These are phyloP conservation scores for Drosophila hydei DNA, from an alignment of 1,140 invertebrate genomes.

Conservation along the genomic window DNA sequence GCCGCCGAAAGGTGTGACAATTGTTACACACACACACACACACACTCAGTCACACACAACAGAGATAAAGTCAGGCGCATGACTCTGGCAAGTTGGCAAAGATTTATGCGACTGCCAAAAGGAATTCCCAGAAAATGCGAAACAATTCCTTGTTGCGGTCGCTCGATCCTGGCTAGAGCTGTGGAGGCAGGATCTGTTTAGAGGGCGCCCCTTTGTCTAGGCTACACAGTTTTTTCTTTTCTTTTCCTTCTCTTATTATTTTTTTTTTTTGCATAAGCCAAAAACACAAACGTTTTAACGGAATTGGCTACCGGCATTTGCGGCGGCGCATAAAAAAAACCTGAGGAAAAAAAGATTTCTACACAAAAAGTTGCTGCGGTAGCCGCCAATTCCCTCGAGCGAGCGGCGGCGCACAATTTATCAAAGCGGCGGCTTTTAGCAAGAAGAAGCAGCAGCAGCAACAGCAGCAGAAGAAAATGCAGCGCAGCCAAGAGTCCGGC, in stretches of 20 bases:
- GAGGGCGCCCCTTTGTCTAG: conserved; percentile 29
- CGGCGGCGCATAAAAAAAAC: conserved; percentile 27
- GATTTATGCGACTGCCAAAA: conserved; percentile 73
- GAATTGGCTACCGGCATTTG: conserved; percentile 73
- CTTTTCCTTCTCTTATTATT: conserved; percentile 6
- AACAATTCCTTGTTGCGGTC: conserved; percentile 64
- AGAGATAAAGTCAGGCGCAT: conserved; percentile 33
- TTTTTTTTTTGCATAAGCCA: conserved; percentile 30
- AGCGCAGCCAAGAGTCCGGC: conserved; percentile 28
- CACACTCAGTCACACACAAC: conserved; percentile 26
- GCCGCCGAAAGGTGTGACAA: conserved; percentile 81
- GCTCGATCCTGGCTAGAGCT: conserved; percentile 16
- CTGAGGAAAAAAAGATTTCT: conserved; percentile 5
- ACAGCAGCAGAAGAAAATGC: conserved; percentile 53
- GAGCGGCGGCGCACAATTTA: conserved; percentile 56
- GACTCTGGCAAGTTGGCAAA: conserved; percentile 68
- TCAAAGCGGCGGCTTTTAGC: conserved; percentile 61
- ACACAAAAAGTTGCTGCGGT: conserved; percentile 46
- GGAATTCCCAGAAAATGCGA: conserved; percentile 67
- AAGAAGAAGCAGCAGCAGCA: conserved; percentile 54
- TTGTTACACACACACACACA: conserved; percentile 59
- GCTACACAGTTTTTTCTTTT: neutral
- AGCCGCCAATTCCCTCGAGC: conserved; percentile 57
- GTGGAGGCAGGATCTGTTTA: neutral
- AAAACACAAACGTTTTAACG: conserved; percentile 62